These are phyloP conservation scores for Bovichtus variegatus DNA, from an alignment of 2,797 vertebrate genomes.

Conservation along the genomic window DNA sequence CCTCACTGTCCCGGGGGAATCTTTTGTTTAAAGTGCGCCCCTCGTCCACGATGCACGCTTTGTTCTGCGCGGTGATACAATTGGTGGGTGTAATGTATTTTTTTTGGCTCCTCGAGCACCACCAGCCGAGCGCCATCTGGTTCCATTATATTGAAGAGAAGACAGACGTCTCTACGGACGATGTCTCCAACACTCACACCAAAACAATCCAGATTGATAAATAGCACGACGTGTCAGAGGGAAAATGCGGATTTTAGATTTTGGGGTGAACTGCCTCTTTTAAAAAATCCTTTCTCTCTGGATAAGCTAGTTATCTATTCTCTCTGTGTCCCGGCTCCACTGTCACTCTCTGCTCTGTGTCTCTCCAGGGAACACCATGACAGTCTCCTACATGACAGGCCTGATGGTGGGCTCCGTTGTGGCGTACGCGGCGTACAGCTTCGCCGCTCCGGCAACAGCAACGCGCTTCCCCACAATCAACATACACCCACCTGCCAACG, in stretches of 20 bases:
- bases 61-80: too few relatives aligned
- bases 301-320: neutral
- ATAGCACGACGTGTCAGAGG: too few relatives aligned
- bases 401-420: slow-evolving; percentile 94
- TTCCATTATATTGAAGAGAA: too few relatives aligned
- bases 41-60: too few relatives aligned
- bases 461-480: slow-evolving; percentile 48
- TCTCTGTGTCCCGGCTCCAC: neutral
- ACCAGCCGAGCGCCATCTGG: too few relatives aligned
- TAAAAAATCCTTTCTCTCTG: neutral
- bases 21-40: neutral
- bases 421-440: slow-evolving; percentile 95
- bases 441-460: slow-evolving; percentile 85
- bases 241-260: too few relatives aligned
- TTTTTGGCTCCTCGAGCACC: too few relatives aligned
- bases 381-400: slow-evolving; percentile 97
- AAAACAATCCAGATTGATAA: too few relatives aligned
- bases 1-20: neutral
- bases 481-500: slow-evolving; percentile 78
- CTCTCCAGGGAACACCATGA: slow-evolving; percentile 97
- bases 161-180: too few relatives aligned
- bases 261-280: too few relatives aligned
- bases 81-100: too few relatives aligned
- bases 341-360: slow-evolving; percentile 14
- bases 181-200: too few relatives aligned